Evolutionary conservation across 2,888 invertebrate species (phyloP).

Genomic region (Zhuqinia jingwanae): DNA sequence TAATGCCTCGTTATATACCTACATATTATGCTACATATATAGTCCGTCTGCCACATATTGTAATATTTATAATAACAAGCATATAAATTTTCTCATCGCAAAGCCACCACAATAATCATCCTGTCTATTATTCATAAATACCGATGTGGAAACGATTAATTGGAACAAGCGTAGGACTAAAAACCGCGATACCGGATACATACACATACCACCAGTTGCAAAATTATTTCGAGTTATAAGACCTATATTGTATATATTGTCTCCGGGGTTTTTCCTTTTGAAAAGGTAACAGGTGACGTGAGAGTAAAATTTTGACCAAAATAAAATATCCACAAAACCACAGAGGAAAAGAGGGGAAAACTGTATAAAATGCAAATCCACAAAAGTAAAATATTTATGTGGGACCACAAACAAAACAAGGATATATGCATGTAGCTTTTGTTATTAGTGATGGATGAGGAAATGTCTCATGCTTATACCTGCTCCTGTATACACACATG

Average conservation of each 20-base stretch:
- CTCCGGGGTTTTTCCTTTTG: not conserved
- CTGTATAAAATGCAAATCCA: not conserved
- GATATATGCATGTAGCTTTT: not conserved
- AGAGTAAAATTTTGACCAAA: not conserved
- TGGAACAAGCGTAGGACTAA: no score
- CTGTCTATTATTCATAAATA: no score
- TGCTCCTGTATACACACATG: not conserved
- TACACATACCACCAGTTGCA: no score
- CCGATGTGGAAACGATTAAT: no score
- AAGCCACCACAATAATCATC: no score
- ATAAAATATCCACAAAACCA: not conserved
- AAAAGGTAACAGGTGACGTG: slow-evolving; percentile 34
- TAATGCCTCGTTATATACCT: no score
- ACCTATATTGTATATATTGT: not conserved
- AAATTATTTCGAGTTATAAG: no score
- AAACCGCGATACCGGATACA: no score
- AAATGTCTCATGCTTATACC: not conserved
- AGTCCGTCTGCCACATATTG: no score
- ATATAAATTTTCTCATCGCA: no score
- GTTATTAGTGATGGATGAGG: slow-evolving; percentile 13
- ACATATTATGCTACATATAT: no score
- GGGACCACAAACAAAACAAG: not conserved
- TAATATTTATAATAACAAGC: no score
- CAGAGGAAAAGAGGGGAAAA: not conserved
- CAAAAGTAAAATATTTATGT: not conserved